Evolutionary conservation across 2,888 invertebrate species (phyloP).

Genomic region (Thereva unica): DNA sequence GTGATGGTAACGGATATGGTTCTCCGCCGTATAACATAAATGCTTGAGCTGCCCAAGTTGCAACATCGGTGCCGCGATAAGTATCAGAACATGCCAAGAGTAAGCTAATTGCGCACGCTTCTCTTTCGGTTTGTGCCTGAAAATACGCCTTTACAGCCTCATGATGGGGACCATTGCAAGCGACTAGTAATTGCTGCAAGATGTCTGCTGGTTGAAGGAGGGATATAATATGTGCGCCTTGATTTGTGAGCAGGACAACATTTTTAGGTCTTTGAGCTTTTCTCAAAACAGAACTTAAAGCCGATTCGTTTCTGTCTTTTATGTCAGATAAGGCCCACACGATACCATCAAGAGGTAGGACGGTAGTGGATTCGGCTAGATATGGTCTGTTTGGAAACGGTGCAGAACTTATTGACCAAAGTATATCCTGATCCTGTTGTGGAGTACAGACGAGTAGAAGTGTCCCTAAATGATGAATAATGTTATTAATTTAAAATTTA

Average conservation of each 20-base stretch:
- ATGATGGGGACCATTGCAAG: conserved; percentile 84
- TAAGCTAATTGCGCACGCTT: conserved; percentile 88
- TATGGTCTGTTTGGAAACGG: conserved; percentile 63
- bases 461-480: conserved; percentile 52
- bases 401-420: conserved; percentile 78
- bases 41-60: conserved; percentile 88
- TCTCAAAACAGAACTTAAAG: conserved; percentile 48
- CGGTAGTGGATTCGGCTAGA: conserved; percentile 75
- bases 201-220: conserved; percentile 88
- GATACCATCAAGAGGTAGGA: conserved; percentile 80
- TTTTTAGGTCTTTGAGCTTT: conserved; percentile 68
- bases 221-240: conserved; percentile 82
- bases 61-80: conserved; percentile 66
- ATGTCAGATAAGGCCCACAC: conserved; percentile 83
- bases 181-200: conserved; percentile 76
- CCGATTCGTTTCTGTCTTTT: conserved; percentile 48
- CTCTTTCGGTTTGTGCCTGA: conserved; percentile 77
- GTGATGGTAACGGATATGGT: conserved; percentile 53
- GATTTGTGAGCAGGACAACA: conserved; percentile 85
- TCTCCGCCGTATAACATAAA: conserved; percentile 92
- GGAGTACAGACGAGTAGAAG: conserved; percentile 69
- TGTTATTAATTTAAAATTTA: background rate
- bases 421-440: conserved; percentile 72
- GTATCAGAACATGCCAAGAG: conserved; percentile 78
- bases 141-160: conserved; percentile 86